These are phyloP conservation scores for Stegophylla sp. DNA, from an alignment of 2,888 invertebrate genomes.

Conservation along the genomic window DNA sequence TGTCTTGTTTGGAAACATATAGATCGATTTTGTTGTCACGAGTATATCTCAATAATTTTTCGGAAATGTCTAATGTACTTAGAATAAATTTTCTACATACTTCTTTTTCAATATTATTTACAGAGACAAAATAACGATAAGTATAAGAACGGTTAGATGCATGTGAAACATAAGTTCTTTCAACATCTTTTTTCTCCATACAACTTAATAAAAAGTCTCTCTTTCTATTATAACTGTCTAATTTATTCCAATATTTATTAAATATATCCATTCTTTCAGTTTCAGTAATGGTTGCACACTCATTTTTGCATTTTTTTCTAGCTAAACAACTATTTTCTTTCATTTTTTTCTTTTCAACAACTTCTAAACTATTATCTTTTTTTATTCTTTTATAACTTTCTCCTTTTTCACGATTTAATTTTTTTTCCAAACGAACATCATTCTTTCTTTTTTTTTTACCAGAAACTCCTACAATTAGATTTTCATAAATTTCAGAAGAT, in stretches of 20 bases:
- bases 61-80: slow-evolving; percentile 13
- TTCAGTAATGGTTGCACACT: background rate
- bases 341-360: background rate
- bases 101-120: background rate
- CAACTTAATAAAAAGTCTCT: slow-evolving; percentile 7
- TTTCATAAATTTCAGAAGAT: no score
- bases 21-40: slow-evolving; percentile 2
- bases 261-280: slow-evolving; percentile 1
- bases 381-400: no score
- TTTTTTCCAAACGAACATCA: no score
- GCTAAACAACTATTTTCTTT: no score
- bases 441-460: no score
- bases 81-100: slow-evolving; percentile 13
- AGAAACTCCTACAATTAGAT: no score
- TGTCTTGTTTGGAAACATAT: slow-evolving; percentile 1
- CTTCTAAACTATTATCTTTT: background rate
- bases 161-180: slow-evolving; percentile 5
- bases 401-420: no score
- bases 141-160: background rate
- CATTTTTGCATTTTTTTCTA: background rate
- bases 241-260: slow-evolving; percentile 24
- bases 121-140: background rate
- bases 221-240: slow-evolving; percentile 27
- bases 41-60: slow-evolving; percentile 16
- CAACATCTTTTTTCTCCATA: background rate